Evolutionary conservation across 1,140 invertebrate species (phyloP), one percentile per base, ranked within the genome.

Genomic region (Luehdorfia chinensis): DNA sequence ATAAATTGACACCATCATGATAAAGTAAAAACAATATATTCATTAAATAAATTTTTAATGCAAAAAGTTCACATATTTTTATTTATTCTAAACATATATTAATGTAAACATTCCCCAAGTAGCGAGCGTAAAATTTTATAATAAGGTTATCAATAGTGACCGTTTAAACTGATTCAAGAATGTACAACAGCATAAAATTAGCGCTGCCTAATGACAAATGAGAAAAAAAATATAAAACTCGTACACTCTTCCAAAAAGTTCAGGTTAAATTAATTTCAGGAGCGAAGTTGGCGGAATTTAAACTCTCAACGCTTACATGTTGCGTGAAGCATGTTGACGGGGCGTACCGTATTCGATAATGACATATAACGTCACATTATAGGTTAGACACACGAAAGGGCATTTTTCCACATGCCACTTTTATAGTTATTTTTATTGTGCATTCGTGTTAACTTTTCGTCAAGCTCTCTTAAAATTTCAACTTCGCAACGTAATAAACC

Each of bases 201-300:
- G 2, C 30, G 30, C 12, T 13, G 11, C 41, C 51, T 73, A 67
- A 65, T 69, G 4, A 31, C 57, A 67, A 67, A 55, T 60, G 59
- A 60, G 64, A 70, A 55, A 67, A 59, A 64, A 70, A 59, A 70
- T 54, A 30, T 52, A 49, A 49, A 61, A 67, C 65, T 43, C 4
- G 23, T 61, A 62, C 55, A 66, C 36, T 72, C 63, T 73, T 65
- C 47, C 34, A 56, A 60, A 63, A 73, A 67, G 60, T 67, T 70
- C 36, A 18, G 21, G 65, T 55, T 67, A 58, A 67, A 63, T 67
- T 67, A 55, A 70, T 73, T 69, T 58, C 28, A 41, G 27, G 52
- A 50, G 39, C 41, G 48, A 65, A 67, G 64, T 70, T 70, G 55
- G 37, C 44, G 21, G 36, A 72, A 66, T 71, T 66, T 47, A 33